Base-by-base conservation (phyloP, 2,797 vertebrate species). In the Typhlichthys subterraneus region DNA sequence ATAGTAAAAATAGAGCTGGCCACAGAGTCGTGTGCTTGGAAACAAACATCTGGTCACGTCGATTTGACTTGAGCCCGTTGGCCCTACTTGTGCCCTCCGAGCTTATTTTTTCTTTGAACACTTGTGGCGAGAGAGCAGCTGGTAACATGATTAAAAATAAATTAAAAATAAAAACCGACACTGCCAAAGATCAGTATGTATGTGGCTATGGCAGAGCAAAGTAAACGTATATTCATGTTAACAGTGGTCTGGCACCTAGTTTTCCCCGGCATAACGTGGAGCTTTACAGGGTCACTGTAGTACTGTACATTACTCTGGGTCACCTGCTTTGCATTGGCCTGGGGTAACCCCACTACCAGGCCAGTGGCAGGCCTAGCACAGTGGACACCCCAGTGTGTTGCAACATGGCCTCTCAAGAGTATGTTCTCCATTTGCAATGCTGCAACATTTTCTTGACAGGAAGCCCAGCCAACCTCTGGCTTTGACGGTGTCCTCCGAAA, bases 31-130 rank as follows among this genome's bases (percentile, higher is more conserved):
- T 91, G 88, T 89, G 87, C 88, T 86, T 84, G 82, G 88, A 89
- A 90, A 90, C 87, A 91, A 90, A 91, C 92, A 92, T 92, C 88
- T 91, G 91, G 89, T 90, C 87, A 80, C 83, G 79, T 88, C 78
- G 69, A 87, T 88, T 85, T 85, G 83, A 81, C 83, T 81, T 78
- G 70, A 86, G 84, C 77, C 80, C 73, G 76, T 82, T 86, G 83
- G 87, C 73, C 85, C 73, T 59, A 69, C 78, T 87, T 79, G 82
- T 88, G 88, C 85, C 73, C 80, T 49, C 38, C 70, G 80, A 75
- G 78, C 87, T 90, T 88, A 90, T 91, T 92, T 91, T 88, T 84
- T 85, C 84, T 87, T 90, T 91, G 84, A 90, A 91, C 82, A 31
- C 77, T 78, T 90, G 91, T 72, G 91, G 90, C 89, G 73, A 59